A percentile compares a stretch with the other conserved stretches of the same genome.
These are phyloP conservation scores for Channa striata DNA, from an alignment of 2,797 vertebrate species.

Conservation along the genomic window DNA sequence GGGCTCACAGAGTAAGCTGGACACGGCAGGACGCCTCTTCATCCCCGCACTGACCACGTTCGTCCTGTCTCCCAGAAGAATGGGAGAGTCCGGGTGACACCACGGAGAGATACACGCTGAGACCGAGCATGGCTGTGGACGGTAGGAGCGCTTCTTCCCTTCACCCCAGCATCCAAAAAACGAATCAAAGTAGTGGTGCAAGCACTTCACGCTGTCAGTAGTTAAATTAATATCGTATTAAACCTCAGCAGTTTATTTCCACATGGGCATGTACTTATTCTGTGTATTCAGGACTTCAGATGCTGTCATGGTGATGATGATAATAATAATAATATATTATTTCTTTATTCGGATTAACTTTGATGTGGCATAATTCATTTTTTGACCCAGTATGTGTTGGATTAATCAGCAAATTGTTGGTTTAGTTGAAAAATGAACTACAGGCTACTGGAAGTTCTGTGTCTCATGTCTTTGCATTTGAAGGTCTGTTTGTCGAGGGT, in stretches of 20 bases:
- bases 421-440: background rate
- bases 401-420: background rate
- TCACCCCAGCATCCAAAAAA: background rate
- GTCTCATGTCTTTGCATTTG: conserved; percentile 5
- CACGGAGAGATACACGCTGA: conserved; percentile 84
- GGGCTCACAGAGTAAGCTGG: conserved; percentile 33
- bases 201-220: background rate
- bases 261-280: background rate
- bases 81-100: conserved; percentile 81
- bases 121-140: conserved; percentile 87
- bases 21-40: conserved; percentile 49
- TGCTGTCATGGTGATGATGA: background rate
- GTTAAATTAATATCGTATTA: background rate
- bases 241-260: background rate
- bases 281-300: conserved; percentile 12
- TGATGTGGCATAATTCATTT: background rate
- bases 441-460: conserved; percentile 6
- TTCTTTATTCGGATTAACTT: background rate
- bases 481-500: background rate
- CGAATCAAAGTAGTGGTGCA: background rate
- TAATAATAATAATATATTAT: background rate
- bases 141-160: conserved; percentile 75
- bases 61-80: conserved; percentile 63
- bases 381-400: no score
- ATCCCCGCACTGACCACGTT: conserved; percentile 35